Percentiles rank a stretch among this genome's conserved stretches.
These are phyloP conservation scores for Sphaeramia orbicularis DNA, from an alignment of 2,797 vertebrate genomes.

Conservation along the genomic window DNA sequence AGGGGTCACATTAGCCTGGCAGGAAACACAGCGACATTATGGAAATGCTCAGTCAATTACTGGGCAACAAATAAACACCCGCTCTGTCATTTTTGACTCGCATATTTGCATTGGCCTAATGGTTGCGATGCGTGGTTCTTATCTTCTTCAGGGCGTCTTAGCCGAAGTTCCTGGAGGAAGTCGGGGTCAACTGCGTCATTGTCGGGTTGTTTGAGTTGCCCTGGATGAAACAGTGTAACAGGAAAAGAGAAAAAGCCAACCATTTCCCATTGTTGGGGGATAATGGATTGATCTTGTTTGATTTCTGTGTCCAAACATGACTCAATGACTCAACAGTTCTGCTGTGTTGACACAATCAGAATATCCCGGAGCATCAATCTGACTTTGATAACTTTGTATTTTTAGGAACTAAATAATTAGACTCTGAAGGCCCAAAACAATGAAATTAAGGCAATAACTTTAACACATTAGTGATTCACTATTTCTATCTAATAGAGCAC, in stretches of 20 bases:
- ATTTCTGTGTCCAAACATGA: slow-evolving; percentile 4
- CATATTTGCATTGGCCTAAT: slow-evolving; percentile 55
- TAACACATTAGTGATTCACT: slow-evolving; percentile 2
- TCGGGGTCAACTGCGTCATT: slow-evolving; percentile 38
- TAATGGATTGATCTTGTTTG: slow-evolving; percentile 12
- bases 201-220: slow-evolving; percentile 11
- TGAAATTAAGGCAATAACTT: slow-evolving; percentile 9
- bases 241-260: slow-evolving; percentile 26
- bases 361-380: not conserved
- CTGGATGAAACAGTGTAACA: slow-evolving; percentile 7
- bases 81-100: slow-evolving; percentile 60
- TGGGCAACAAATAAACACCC: slow-evolving; percentile 62
- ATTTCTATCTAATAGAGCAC: slow-evolving; percentile 30
- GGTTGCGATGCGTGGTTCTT: slow-evolving; percentile 31
- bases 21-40: slow-evolving; percentile 75
- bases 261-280: not conserved
- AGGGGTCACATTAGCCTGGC: slow-evolving; percentile 76
- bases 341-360: not conserved
- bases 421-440: slow-evolving; percentile 11
- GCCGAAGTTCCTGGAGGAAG: slow-evolving; percentile 35
- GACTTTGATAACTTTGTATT: not conserved
- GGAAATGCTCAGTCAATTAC: slow-evolving; percentile 76
- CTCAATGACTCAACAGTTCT: not conserved
- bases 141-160: slow-evolving; percentile 57
- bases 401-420: not conserved